Base-by-base conservation (phyloP, 2,888 invertebrate species). In the Drosophila picticornis region DNA sequence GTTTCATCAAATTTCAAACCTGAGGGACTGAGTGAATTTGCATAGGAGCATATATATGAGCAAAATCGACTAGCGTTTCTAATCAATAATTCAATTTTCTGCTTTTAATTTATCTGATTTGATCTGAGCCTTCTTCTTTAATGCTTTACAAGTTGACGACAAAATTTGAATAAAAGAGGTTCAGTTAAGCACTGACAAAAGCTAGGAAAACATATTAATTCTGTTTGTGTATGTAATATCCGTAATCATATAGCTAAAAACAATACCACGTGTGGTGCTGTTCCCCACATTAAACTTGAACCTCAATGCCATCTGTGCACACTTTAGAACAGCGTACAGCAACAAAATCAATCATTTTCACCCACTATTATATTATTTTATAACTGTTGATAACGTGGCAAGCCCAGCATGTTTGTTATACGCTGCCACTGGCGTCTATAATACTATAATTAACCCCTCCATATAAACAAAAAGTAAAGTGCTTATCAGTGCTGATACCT, bases 401-500 rank as follows among this genome's bases (percentile, higher is more conserved):
- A 50, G 36, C 36, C 62, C 25, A 32, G 34, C 46, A 10, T 6
- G 29, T 16, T 29, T 27, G 36, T 46, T 46, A 27, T 48, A 55
- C 69, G 38, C 32, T 51, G 55, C 55, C 53, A 32, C 48, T 32
- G 38, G 31, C 55, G 58, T 51, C 34, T 57, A 70, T 36, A 56
- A 50, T 69, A 25, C 2, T 25, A 46, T 46, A 25, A 46, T 57
- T 40, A 68, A 32, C 19, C 59, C 34, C 5, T 4, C 43, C 16
- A 58, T 16, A 70, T 53, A 67, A 50, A 71, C 50, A 68, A 38
- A 68, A 70, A 25, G 50, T 40, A 11, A 13, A 50, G 11, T 29
- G 27, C 50, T 68, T 68, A 70, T 68, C 68, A 34, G 58, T 11
- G 22, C 40, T 57, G 57, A 56, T 32, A 56, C 68, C 68, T 50